Conservation (phyloP, 2,888 invertebrate genomes). For the Hypolimnas misippus region DNA sequence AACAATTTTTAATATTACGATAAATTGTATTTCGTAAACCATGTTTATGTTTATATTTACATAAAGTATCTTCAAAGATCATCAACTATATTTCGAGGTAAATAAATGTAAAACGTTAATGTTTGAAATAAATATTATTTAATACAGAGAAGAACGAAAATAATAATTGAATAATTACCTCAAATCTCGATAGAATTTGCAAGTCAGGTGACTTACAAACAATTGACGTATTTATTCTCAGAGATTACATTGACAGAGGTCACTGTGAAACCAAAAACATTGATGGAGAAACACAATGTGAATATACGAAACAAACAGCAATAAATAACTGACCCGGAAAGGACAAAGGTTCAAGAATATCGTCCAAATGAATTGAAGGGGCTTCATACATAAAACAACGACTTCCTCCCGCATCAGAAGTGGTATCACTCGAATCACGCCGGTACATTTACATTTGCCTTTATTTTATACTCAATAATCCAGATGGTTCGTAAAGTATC, state of each 20-base stretch:
- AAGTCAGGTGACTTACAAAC: conserved; percentile 1
- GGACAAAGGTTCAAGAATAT: conserved; percentile 78
- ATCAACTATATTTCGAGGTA: too few species aligned
- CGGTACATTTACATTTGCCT: conserved; percentile 58
- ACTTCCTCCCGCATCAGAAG: conserved; percentile 55
- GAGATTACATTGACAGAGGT: conserved; percentile 25
- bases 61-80: too few species aligned
- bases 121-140: too few species aligned
- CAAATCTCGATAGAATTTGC: conserved; percentile 14
- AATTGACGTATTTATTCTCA: conserved; percentile 16
- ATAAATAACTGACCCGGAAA: conserved; percentile 82
- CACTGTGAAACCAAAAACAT: conserved; percentile 17
- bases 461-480: conserved; percentile 14
- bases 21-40: too few species aligned
- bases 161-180: too few species aligned
- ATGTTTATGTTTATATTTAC: too few species aligned
- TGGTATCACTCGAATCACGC: conserved; percentile 68
- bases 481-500: not conserved
- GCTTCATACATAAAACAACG: conserved; percentile 80
- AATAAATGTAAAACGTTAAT: too few species aligned
- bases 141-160: too few species aligned
- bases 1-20: too few species aligned
- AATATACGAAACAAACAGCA: conserved; percentile 74
- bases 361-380: conserved; percentile 81
- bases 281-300: conserved; percentile 60